Evolutionary conservation across 2,797 vertebrate genomes (phyloP).

Genomic region (Parotocinclus haroldoi): DNA sequence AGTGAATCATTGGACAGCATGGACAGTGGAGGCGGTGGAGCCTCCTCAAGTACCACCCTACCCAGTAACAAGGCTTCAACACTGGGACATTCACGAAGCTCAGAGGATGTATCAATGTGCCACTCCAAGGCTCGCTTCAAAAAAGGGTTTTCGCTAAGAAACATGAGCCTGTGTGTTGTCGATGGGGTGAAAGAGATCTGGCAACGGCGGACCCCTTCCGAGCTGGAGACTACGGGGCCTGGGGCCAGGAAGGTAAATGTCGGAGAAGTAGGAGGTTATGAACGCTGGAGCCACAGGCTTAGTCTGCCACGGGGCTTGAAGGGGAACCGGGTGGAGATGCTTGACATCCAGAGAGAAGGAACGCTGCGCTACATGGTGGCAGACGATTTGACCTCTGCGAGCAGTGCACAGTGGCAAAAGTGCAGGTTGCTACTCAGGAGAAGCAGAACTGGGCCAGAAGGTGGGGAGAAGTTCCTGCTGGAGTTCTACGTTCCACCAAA

Average conservation of each 20-base stretch:
- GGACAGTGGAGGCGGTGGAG: constrained; percentile 75
- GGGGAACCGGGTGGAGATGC: constrained; percentile 83
- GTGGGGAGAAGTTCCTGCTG: constrained; percentile 86
- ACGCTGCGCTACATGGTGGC: constrained; percentile 92
- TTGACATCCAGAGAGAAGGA: constrained; percentile 94
- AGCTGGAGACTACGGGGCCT: constrained; percentile 63
- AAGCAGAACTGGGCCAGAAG: constrained; percentile 74
- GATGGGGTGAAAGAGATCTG: constrained; percentile 95
- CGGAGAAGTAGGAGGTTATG: constrained; percentile 69
- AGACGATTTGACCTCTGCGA: constrained; percentile 88
- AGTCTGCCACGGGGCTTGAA: constrained; percentile 76
- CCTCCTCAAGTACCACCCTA: constrained; percentile 57
- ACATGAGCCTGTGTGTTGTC: constrained; percentile 96
- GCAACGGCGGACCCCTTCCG: constrained; percentile 85
- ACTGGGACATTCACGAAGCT: constrained; percentile 90
- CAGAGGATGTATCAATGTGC: constrained; percentile 85
- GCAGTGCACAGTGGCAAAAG: constrained; percentile 91
- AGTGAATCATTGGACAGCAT: constrained; percentile 84
- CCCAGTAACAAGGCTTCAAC: constrained; percentile 78
- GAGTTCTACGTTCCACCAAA: constrained; percentile 97
- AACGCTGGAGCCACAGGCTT: constrained; percentile 85
- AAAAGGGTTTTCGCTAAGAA: constrained; percentile 94
- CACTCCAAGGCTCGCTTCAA: constrained; percentile 84
- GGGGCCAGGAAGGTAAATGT: constrained; percentile 67
- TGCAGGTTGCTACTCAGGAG: constrained; percentile 90